Conservation (phyloP, 2,888 invertebrate genomes). For the Orchesellides sinensis region DNA sequence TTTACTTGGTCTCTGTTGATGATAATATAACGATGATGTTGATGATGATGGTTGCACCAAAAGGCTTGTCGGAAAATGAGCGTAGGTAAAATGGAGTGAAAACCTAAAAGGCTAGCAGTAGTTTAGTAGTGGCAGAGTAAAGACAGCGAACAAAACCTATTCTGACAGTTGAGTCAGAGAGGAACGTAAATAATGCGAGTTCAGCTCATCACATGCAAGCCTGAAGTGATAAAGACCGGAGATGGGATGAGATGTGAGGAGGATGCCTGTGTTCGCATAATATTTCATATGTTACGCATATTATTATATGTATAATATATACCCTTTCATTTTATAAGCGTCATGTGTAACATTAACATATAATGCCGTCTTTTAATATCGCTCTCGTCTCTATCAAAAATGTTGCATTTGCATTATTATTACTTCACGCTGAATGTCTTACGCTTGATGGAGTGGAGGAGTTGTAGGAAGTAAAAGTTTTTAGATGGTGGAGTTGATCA, state of each 20-base stretch:
- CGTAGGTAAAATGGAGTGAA: neutral
- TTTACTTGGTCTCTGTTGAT: neutral
- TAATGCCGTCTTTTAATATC: neutral
- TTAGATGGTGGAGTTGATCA: constrained; percentile 13
- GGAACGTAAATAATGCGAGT: constrained; percentile 54
- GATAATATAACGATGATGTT: constrained; percentile 14
- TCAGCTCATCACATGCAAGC: constrained; percentile 49
- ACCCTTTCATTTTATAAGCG: no score
- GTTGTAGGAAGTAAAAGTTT: constrained; percentile 19
- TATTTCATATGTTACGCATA: constrained; percentile 54
- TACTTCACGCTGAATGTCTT: constrained; percentile 45
- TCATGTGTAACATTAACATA: no score
- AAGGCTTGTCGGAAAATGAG: neutral
- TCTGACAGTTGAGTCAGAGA: constrained; percentile 60
- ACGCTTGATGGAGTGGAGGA: constrained; percentile 37
- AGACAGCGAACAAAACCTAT: constrained; percentile 41
- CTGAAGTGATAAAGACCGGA: constrained; percentile 55
- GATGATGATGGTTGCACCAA: neutral
- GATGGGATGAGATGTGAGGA: no score
- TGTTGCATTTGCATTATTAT: constrained; percentile 62
- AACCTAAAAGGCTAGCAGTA: neutral
- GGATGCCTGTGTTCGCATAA: constrained; percentile 51
- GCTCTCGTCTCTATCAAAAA: constrained; percentile 46
- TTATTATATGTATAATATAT: constrained; percentile 24
- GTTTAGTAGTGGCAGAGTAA: neutral